Conservation (phyloP, 2,888 invertebrate species). For the Ormyrus thymus region DNA sequence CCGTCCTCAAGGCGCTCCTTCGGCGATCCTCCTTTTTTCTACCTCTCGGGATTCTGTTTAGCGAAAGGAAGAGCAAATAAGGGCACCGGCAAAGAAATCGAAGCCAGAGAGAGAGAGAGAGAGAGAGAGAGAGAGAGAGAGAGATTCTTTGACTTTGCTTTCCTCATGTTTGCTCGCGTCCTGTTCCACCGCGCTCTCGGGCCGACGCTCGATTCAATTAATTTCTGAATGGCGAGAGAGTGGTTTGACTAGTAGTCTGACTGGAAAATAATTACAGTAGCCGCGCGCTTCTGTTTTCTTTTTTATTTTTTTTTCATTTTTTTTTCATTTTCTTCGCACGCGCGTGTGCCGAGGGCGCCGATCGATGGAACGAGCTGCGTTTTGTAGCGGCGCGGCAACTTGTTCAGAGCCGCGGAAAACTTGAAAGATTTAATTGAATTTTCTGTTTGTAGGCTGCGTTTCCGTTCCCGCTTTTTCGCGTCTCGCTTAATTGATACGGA, state of each 20-base stretch:
- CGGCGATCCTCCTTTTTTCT: not conserved
- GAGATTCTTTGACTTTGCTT: slow-evolving; percentile 11
- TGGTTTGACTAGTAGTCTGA: not conserved
- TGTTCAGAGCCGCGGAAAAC: no score
- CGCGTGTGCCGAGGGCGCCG: not conserved
- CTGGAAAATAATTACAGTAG: slow-evolving; percentile 40
- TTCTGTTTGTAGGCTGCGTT: no score
- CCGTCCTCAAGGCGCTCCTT: not conserved
- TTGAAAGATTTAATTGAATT: no score
- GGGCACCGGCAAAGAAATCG: slow-evolving; percentile 37
- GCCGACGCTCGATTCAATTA: slow-evolving; percentile 33
- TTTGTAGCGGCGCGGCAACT: not conserved
- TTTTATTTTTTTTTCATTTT: slow-evolving; percentile 9
- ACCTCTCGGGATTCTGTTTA: slow-evolving; percentile 24
- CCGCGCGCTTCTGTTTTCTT: not conserved
- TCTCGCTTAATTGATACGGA: no score
- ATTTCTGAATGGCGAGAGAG: slow-evolving; percentile 42
- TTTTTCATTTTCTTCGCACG: slow-evolving; percentile 22
- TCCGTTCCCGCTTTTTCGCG: no score
- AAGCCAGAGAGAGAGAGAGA: not conserved
- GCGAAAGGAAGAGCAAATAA: slow-evolving; percentile 31
- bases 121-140: not conserved
- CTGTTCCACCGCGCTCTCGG: not conserved
- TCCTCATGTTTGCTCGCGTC: slow-evolving; percentile 26
- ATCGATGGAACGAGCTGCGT: slow-evolving; percentile 5